Evolutionary conservation across 1,140 invertebrate genomes (phyloP).

Genomic region (Sesamia nonagrioides): DNA sequence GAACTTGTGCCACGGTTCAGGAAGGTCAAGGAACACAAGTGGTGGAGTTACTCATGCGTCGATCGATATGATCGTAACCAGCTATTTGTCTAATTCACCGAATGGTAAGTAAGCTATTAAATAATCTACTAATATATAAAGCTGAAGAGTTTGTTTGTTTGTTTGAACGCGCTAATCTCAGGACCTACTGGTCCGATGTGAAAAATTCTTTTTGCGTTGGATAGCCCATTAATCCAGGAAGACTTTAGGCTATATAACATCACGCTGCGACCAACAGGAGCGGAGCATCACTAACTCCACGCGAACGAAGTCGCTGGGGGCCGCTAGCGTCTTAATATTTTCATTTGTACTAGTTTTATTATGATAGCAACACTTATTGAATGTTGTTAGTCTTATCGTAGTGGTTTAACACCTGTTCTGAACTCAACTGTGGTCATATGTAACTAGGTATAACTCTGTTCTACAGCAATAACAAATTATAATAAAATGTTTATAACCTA

Average conservation of each 20-base stretch:
- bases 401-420: neutral
- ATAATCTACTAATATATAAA: neutral
- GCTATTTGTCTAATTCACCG: slow-evolving; percentile 26
- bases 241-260: too few relatives aligned
- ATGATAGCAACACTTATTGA: slow-evolving; percentile 14
- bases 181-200: too few relatives aligned
- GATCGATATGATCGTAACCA: slow-evolving; percentile 34
- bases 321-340: too few relatives aligned
- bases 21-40: slow-evolving; percentile 59
- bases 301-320: too few relatives aligned
- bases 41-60: slow-evolving; percentile 19
- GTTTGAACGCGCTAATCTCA: too few relatives aligned
- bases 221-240: too few relatives aligned
- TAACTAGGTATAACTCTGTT: neutral
- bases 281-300: too few relatives aligned
- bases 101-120: slow-evolving; percentile 42
- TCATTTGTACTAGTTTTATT: slow-evolving; percentile 5
- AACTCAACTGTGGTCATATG: neutral
- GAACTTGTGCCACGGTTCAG: slow-evolving; percentile 62
- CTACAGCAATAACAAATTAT: too few relatives aligned
- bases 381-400: neutral
- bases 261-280: too few relatives aligned
- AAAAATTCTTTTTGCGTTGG: too few relatives aligned
- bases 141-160: too few relatives aligned
- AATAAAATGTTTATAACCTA: neutral